Conservation (phyloP, 2,888 invertebrate genomes). For the Ophonus ardosiacus region DNA sequence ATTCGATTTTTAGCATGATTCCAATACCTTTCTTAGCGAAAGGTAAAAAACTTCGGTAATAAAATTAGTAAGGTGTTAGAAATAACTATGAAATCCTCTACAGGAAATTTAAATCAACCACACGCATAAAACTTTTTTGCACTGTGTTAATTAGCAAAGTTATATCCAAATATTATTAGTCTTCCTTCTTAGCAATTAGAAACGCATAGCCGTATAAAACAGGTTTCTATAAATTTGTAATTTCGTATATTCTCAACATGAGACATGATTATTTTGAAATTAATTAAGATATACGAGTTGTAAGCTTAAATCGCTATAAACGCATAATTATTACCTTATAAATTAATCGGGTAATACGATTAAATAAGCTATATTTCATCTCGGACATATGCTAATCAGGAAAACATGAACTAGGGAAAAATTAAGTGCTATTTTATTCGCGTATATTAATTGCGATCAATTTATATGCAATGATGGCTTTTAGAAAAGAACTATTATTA, state of each 20-base stretch:
- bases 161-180: not conserved
- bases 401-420: not conserved
- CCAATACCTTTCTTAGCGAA: no score
- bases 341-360: conserved; percentile 57
- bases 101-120: not conserved
- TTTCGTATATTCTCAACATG: conserved; percentile 53
- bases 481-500: not conserved
- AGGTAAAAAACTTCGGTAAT: no score
- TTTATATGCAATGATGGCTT: not conserved
- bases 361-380: conserved; percentile 48
- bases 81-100: no score
- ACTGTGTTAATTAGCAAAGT: not conserved
- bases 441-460: not conserved
- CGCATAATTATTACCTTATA: conserved; percentile 63
- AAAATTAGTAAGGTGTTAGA: no score
- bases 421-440: not conserved
- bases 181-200: not conserved
- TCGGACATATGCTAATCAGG: conserved; percentile 19
- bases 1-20: no score
- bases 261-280: conserved; percentile 60
- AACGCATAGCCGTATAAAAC: not conserved
- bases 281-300: conserved; percentile 61
- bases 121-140: not conserved
- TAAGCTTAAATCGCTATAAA: conserved; percentile 60
- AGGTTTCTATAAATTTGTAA: conserved; percentile 54